phyloP scores from a whole-genome alignment of 1,140 invertebrate genomes.

The Venturia canescens region DNA sequence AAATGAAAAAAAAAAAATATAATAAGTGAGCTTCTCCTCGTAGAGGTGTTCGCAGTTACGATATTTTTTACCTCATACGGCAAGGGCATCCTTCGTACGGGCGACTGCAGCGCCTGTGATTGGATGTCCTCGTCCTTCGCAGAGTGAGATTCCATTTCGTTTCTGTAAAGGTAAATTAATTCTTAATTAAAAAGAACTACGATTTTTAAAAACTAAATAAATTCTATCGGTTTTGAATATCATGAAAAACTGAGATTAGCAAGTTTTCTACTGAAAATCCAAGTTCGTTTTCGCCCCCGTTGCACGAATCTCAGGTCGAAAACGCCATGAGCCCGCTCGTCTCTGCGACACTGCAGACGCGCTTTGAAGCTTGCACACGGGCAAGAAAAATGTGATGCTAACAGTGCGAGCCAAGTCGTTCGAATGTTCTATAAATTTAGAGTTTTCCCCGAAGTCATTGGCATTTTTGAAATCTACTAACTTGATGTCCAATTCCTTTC shows the following conservation, averaged over 20 bases:
- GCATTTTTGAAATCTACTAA: constrained; percentile 47
- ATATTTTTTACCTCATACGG: constrained; percentile 69
- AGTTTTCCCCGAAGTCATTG: neutral
- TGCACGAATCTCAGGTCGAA: too few species aligned
- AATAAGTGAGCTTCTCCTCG: constrained; percentile 19
- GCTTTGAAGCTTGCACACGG: too few species aligned
- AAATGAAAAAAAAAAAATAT: neutral
- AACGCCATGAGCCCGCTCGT: too few species aligned
- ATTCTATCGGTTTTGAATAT: too few species aligned
- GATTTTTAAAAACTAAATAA: neutral
- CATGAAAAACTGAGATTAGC: too few species aligned
- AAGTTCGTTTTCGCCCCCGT: too few species aligned
- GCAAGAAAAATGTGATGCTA: too few species aligned
- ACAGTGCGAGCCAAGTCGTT: too few species aligned
- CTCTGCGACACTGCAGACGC: too few species aligned
- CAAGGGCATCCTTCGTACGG: constrained; percentile 68
- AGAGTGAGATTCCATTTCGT: constrained; percentile 59
- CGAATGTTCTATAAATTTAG: neutral
- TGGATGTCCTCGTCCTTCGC: constrained; percentile 65
- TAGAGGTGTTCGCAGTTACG: neutral
- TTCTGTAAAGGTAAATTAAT: constrained; percentile 56
- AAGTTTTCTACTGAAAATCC: too few species aligned
- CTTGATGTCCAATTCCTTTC: constrained; percentile 63
- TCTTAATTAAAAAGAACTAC: constrained; percentile 10
- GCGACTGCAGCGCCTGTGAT: constrained; percentile 57